Evolutionary conservation across 2,113 vertebrate genomes (phyloP).

Genomic region (human): DNA sequence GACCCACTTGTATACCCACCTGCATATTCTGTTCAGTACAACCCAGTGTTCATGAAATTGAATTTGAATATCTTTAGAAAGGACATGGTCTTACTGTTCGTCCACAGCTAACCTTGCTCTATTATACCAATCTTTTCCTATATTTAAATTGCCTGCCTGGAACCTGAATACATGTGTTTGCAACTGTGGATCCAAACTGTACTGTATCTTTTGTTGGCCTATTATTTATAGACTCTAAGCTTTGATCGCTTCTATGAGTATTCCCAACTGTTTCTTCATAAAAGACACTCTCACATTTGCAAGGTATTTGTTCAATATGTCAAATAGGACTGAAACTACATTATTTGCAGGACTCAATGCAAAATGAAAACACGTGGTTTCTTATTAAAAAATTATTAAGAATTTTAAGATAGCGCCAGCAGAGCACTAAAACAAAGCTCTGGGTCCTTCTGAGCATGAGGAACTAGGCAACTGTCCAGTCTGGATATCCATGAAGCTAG

Average conservation of each 20-base stretch:
- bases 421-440: background rate
- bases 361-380: background rate
- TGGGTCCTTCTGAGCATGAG: background rate
- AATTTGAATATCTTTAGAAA: slow-evolving; percentile 1
- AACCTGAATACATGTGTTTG: background rate
- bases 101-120: background rate
- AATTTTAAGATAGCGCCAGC: background rate
- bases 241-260: background rate
- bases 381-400: background rate
- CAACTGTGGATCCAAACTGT: background rate
- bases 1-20: background rate
- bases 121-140: background rate
- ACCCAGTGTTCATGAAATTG: background rate
- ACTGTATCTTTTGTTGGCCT: background rate
- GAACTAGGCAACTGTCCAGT: background rate
- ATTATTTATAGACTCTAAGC: background rate
- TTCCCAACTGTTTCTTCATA: background rate
- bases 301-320: background rate
- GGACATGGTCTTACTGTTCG: background rate
- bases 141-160: background rate
- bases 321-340: background rate
- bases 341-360: background rate
- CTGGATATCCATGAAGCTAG: background rate
- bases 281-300: background rate
- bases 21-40: background rate